Base-by-base conservation (phyloP, 2,797 vertebrate genomes). In the Galago senegalensis region DNA sequence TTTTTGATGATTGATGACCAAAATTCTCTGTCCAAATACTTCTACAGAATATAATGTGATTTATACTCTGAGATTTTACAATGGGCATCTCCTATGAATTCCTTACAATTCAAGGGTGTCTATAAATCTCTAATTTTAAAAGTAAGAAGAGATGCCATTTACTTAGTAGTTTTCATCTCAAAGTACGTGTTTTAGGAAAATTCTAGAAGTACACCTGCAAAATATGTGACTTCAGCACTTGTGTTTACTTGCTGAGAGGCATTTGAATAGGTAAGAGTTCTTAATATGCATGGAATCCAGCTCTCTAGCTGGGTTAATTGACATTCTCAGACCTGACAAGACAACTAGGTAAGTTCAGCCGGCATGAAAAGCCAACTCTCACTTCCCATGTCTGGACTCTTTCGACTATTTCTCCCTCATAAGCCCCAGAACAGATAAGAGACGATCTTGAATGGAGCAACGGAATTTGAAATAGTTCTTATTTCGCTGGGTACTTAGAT, bases 11-110 rank as follows among this genome's bases (percentile, higher is more conserved):
- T 65, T 76, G 60, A 37, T 67, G 31, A 73, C 92, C 85, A 75
- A 92, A 93, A 82, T 60, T 85, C 70, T 77, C 46, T 27, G 34
- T 69, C 95, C 85, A 95, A 92, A 90, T 82, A 93, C 82, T 79
- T 89, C 93, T 77, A n/a, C 21, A 75, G 72, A 67, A 87, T 89
- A 81, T 87, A 92, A 89, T 53, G 49, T 53, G 49, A 83, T 40
- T 67, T 34, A 43, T 43, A 53, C 49, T 75, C 49, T 49, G 58
- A 92, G 72, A 90, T n/a, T 96, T 93, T 77, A 94, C 81, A 95
- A 56, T 60, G 75, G 40, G 29, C 31, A 72, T 37, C 72, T 70
- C 21, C 34, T 87, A 61, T 31, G 93, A 49, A 58, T 88, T 89
- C 87, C 83, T 93, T 37, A 67, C 31, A 73, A 75, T n/a, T 93